A percentile compares a stretch with the other conserved stretches of the same genome.
Conservation (phyloP, 2,797 vertebrate genomes). For the Coranthus polyacanthus region DNA sequence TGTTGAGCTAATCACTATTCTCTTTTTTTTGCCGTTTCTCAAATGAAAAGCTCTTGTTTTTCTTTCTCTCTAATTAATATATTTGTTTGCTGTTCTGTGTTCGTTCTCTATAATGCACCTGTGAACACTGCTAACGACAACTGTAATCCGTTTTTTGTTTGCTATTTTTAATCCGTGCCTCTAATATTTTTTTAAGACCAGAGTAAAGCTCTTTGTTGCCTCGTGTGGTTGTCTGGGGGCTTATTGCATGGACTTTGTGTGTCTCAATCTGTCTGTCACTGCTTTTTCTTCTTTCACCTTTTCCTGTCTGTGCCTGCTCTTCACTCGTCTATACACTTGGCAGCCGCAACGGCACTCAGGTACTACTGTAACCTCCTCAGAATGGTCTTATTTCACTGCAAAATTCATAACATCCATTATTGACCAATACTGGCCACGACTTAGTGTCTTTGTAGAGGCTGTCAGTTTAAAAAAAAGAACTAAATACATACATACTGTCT, state of each 20-base stretch:
- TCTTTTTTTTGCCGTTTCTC: background rate
- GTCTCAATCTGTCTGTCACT: slow-evolving; percentile 72
- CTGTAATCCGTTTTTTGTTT: background rate
- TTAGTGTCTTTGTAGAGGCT: no score
- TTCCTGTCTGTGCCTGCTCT: slow-evolving; percentile 75
- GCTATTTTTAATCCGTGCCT: background rate
- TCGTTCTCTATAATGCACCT: background rate
- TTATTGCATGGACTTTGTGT: slow-evolving; percentile 56
- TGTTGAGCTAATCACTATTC: background rate
- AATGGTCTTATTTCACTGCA: slow-evolving; percentile 68
- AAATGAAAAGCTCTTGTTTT: background rate
- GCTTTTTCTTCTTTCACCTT: slow-evolving; percentile 58
- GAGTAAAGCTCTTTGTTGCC: background rate
- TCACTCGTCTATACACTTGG: slow-evolving; percentile 67
- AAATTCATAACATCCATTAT: background rate
- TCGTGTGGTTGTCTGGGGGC: slow-evolving; percentile 31
- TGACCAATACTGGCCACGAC: background rate
- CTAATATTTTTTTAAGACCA: background rate
- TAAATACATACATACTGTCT: background rate
- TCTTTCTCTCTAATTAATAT: background rate
- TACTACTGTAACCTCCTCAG: slow-evolving; percentile 72
- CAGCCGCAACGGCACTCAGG: slow-evolving; percentile 75
- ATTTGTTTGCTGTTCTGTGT: background rate
- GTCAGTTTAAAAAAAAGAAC: background rate
- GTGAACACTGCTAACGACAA: background rate